Evolutionary conservation across 2,888 invertebrate species (phyloP), one percentile per base, ranked within the genome.

Genomic region (Drosophila koepferae): DNA sequence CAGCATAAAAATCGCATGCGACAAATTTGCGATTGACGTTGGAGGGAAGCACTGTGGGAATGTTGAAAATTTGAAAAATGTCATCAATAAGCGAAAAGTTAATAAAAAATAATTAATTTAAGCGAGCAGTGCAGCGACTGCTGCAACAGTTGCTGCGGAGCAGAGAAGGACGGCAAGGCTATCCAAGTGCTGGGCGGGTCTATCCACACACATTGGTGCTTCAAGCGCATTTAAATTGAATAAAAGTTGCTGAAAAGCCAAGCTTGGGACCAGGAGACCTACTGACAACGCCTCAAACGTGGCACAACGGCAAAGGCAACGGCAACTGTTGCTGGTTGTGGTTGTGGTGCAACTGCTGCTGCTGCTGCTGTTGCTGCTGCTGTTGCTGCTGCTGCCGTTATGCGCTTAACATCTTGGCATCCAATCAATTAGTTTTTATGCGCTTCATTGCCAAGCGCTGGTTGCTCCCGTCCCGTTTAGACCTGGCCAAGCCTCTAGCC

Each of bases 391-490:
- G 74, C 80, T 81, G 89, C 81, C 77, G 86, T 85, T 84, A 85
- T 86, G 86, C 82, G 84, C 83, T 83, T 86, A 81, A 82, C 85
- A 82, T 82, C 82, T 84, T 88, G 90, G 89, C 86, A 89, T 89
- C 85, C 89, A 86, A 83, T 90, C 90, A 88, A 89, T 89, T 90
- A 89, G 86, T 90, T 89, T 89, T 89, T 82, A 90, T 89, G 83
- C 87, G 83, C 86, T 86, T 81, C 89, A 84, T 81, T 86, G 86
- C 79, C 79, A 86, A 69, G 64, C 65, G 81, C 75, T 74, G 70
- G 65, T 54, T 53, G 66, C 55, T 63, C 59, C 28, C 41, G 20
- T 63, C 76, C 68, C 61, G 61, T 65, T 54, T 55, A 65, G 68
- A 70, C 77, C 71, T 69, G 84, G 86, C 88, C 84, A 87, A 87